Percentiles rank a stretch among this genome's conserved stretches.
Conservation (phyloP, 2,888 invertebrate species). For the Troides oblongomaculatus region DNA sequence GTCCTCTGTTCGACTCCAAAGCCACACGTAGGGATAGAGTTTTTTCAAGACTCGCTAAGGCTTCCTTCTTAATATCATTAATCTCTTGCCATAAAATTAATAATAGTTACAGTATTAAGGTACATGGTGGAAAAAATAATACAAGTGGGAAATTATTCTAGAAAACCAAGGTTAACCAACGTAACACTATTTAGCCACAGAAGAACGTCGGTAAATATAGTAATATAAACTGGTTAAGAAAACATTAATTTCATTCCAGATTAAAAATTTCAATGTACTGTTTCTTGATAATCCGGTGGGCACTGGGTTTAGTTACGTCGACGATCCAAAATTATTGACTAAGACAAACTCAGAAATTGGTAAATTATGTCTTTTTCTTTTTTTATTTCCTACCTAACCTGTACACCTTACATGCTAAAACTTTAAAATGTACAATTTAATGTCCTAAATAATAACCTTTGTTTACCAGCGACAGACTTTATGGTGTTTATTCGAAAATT, state of each 20-base stretch:
- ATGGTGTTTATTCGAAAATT: not conserved
- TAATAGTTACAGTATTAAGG: no score
- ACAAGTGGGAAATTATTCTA: no score
- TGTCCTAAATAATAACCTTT: not conserved
- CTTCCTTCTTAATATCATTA: no score
- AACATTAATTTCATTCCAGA: slow-evolving; percentile 61
- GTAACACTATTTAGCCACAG: no score
- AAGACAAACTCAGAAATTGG: not conserved
- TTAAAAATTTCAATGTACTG: slow-evolving; percentile 88
- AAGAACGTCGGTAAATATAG: not conserved
- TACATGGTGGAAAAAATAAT: no score
- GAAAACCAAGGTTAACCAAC: no score
- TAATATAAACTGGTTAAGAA: not conserved
- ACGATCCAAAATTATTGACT: slow-evolving; percentile 48
- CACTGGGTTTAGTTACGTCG: slow-evolving; percentile 91
- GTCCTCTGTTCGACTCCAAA: no score
- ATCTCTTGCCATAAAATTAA: no score
- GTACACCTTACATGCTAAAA: no score
- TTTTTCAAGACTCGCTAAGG: no score
- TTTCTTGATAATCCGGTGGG: slow-evolving; percentile 96
- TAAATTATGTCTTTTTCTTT: not conserved
- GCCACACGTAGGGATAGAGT: no score
- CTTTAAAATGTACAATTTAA: no score
- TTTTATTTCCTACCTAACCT: not conserved
- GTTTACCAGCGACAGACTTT: not conserved